phyloP scores from a whole-genome alignment of 2,113 vertebrate genomes.

The Halcyon malimbica region DNA sequence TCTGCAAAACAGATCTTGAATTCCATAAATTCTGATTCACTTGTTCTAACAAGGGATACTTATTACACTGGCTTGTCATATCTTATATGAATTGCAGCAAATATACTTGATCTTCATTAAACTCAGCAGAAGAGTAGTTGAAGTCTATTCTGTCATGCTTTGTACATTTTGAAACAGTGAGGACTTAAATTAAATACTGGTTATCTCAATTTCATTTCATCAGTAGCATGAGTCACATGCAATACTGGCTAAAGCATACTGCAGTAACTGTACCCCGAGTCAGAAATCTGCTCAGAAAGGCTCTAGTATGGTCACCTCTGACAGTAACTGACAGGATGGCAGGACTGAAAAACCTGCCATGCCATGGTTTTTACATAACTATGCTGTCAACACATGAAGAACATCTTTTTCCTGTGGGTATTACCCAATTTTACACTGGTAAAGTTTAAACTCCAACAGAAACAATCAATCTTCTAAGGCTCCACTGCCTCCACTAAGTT shows the following conservation, averaged over 20 bases:
- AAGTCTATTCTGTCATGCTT: neutral
- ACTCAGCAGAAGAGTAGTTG: neutral
- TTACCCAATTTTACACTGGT: neutral
- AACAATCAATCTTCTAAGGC: neutral
- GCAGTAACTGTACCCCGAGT: neutral
- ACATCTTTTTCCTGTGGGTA: neutral
- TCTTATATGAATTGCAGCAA: neutral
- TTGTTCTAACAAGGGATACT: neutral
- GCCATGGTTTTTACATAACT: neutral
- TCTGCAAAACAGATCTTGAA: neutral
- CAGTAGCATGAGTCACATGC: neutral
- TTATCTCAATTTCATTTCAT: neutral
- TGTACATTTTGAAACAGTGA: neutral
- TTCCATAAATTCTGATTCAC: neutral
- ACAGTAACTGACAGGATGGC: neutral
- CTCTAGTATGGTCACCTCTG: neutral
- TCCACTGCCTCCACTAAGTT: neutral
- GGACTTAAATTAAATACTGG: neutral
- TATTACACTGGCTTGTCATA: neutral
- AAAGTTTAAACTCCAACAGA: neutral
- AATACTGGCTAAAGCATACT: neutral
- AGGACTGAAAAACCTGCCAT: neutral
- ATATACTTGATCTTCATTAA: neutral
- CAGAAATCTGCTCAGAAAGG: neutral
- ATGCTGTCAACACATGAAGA: neutral